These are phyloP conservation scores for Saguinus midas DNA, from an alignment of 2,113 vertebrate species.

Conservation along the genomic window DNA sequence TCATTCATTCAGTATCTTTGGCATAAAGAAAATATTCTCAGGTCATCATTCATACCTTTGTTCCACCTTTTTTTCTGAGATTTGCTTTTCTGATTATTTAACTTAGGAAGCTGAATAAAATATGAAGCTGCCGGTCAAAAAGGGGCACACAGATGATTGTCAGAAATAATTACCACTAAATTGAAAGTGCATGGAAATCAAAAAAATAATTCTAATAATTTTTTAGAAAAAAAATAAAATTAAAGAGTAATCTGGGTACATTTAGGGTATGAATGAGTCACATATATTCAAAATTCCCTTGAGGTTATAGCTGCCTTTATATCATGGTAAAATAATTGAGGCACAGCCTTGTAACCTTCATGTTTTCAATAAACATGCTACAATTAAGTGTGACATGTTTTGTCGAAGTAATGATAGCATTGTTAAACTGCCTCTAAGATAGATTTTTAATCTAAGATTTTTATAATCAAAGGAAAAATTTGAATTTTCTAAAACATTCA, in stretches of 20 bases:
- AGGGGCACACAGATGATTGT: neutral
- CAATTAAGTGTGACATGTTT: neutral
- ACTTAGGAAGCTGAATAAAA: neutral
- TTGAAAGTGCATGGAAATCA: neutral
- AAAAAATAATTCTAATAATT: neutral
- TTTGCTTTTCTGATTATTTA: constrained; percentile 20
- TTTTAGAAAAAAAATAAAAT: neutral
- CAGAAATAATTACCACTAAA: neutral
- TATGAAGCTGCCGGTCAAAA: neutral
- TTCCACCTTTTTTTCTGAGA: neutral
- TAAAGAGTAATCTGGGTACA: neutral
- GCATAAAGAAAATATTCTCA: neutral
- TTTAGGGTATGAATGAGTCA: neutral
- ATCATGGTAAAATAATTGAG: neutral
- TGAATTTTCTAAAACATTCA: constrained; percentile 26
- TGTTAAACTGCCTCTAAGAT: neutral
- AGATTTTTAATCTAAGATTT: neutral
- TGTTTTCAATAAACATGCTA: neutral
- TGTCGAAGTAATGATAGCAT: neutral
- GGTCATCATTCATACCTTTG: neutral
- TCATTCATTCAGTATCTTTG: neutral
- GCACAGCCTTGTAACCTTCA: neutral
- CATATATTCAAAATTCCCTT: neutral
- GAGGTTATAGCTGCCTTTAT: neutral
- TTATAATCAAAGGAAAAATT: neutral